These are phyloP conservation scores for Diuraphis noxia DNA, from an alignment of 1,140 invertebrate genomes.

Conservation along the genomic window DNA sequence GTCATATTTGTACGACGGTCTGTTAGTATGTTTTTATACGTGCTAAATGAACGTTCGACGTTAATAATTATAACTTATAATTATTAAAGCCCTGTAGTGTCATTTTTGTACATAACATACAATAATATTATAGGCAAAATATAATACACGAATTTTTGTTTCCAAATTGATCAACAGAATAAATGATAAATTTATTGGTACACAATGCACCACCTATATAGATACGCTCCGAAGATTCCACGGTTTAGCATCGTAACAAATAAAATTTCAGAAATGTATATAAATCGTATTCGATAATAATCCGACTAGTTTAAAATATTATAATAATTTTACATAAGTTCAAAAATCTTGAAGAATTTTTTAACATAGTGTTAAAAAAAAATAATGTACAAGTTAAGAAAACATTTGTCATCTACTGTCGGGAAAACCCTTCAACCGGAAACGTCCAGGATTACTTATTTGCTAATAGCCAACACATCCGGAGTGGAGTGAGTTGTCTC, in stretches of 20 bases:
- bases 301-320: neutral
- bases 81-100: neutral
- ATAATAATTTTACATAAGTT: neutral
- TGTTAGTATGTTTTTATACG: too few relatives aligned
- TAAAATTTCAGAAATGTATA: neutral
- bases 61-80: too few relatives aligned
- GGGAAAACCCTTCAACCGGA: neutral
- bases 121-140: neutral
- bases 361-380: neutral
- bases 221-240: neutral
- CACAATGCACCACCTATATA: neutral
- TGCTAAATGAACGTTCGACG: too few relatives aligned
- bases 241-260: neutral
- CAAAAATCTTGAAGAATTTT: neutral
- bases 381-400: neutral
- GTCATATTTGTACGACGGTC: too few relatives aligned
- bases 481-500: neutral
- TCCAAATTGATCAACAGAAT: neutral
- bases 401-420: neutral
- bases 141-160: neutral
- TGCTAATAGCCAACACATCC: neutral
- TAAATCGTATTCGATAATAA: neutral
- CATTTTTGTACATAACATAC: neutral
- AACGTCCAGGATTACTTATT: neutral
- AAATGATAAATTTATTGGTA: neutral